A percentile compares a stretch with the other conserved stretches of the same genome.
Evolutionary conservation across 2,797 vertebrate species (phyloP).

Genomic region (Falco concolor): DNA sequence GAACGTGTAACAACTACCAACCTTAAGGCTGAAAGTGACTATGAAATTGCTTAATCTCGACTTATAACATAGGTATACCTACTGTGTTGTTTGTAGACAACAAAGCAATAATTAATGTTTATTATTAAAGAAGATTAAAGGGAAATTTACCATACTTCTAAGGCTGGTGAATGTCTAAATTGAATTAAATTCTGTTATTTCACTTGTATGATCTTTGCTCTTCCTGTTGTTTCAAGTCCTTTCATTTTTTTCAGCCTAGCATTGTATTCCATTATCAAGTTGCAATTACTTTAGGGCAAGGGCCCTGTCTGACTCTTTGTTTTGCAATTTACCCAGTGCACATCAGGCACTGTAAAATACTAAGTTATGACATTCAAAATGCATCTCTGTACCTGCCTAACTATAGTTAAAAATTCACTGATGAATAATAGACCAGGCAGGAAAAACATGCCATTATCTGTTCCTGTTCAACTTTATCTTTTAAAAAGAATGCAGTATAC

Average conservation of each 20-base stretch:
- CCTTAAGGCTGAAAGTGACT: not conserved
- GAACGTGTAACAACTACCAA: not conserved
- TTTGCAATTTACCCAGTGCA: conserved; percentile 31
- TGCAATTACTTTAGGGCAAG: not conserved
- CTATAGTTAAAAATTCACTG: conserved; percentile 54
- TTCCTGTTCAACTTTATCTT: conserved; percentile 18
- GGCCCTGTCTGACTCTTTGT: conserved; percentile 42
- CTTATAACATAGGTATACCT: not conserved
- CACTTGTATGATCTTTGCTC: not conserved
- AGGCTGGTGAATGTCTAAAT: not conserved
- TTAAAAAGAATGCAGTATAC: conserved; percentile 28
- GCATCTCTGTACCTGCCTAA: conserved; percentile 40
- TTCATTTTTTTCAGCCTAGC: not conserved
- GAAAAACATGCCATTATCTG: conserved; percentile 62
- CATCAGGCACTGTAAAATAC: conserved; percentile 5
- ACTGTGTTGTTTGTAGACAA: not conserved
- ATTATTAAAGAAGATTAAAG: not conserved
- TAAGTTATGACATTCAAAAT: conserved; percentile 37
- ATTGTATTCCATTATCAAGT: conserved; percentile 35
- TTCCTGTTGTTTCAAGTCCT: conserved; percentile 28
- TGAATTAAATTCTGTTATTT: conserved; percentile 8
- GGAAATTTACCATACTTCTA: not conserved
- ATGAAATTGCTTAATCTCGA: not conserved
- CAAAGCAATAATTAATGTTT: not conserved
- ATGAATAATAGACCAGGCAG: conserved; percentile 60